These are phyloP conservation scores for Furcifer pardalis DNA, from an alignment of 2,797 vertebrate species.

Conservation along the genomic window DNA sequence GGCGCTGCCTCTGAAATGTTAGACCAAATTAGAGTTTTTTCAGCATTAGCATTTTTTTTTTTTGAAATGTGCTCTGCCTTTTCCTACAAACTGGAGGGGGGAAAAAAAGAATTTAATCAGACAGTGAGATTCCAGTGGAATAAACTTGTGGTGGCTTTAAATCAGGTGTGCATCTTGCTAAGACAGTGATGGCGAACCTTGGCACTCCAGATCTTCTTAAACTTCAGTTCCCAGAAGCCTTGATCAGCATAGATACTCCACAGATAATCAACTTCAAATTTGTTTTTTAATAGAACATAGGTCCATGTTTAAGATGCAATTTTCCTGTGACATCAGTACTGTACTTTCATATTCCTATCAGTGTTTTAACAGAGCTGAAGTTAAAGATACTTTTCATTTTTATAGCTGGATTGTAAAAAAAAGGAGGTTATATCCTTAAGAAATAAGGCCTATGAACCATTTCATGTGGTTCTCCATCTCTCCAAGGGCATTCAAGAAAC, in stretches of 20 bases:
- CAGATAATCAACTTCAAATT: no score
- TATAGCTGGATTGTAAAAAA: neutral
- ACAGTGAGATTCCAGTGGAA: neutral
- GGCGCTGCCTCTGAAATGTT: neutral
- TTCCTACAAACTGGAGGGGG: neutral
- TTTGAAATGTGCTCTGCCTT: neutral
- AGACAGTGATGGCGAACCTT: no score
- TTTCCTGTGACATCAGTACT: no score
- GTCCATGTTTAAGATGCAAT: no score
- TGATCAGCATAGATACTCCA: no score
- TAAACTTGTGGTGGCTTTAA: neutral
- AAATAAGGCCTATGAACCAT: no score
- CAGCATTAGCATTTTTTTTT: neutral
- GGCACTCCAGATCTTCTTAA: no score
- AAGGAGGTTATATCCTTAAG: no score
- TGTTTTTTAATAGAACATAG: no score
- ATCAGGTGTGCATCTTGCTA: neutral
- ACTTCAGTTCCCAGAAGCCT: no score
- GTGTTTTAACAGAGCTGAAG: neutral
- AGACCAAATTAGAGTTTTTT: neutral
- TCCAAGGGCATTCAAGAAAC: no score
- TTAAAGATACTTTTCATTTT: neutral
- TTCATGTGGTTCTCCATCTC: no score
- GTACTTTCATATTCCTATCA: neutral
- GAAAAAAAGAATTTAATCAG: conserved; percentile 1